phyloP scores from a whole-genome alignment of 2,797 vertebrate species.

The Pantherophis vulpinus region DNA sequence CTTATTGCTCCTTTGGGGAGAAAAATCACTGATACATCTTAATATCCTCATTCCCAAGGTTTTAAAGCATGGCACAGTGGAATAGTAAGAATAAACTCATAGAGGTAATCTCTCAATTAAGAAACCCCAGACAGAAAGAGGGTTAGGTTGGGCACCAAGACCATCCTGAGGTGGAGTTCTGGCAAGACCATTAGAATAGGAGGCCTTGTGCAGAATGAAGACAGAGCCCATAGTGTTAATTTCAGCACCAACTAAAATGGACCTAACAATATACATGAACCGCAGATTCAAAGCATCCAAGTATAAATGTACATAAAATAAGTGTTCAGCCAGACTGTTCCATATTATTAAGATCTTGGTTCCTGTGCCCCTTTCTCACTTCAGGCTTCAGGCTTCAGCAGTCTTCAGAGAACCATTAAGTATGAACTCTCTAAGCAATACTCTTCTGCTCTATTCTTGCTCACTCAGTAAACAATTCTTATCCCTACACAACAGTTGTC shows the following conservation, averaged over 20 bases:
- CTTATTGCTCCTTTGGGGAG: constrained; percentile 23
- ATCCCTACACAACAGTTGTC: background rate
- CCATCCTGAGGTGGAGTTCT: background rate
- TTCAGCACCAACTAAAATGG: background rate
- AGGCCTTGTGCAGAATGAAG: constrained; percentile 1
- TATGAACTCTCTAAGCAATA: background rate
- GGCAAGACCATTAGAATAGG: constrained; percentile 15
- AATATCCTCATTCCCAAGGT: constrained; percentile 17
- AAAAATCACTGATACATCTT: background rate
- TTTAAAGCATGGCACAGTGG: background rate
- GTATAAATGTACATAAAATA: background rate
- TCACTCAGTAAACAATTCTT: background rate
- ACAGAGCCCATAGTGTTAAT: background rate
- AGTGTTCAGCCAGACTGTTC: background rate
- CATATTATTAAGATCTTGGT: background rate
- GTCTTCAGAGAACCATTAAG: background rate
- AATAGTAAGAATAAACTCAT: background rate
- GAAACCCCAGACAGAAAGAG: background rate
- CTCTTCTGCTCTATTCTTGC: background rate
- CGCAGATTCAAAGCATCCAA: constrained; percentile 8
- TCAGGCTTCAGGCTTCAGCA: background rate
- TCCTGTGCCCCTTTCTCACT: background rate
- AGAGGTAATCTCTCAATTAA: background rate
- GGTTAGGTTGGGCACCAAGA: background rate
- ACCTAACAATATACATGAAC: background rate